Conservation (phyloP, 2,797 vertebrate species). For the Protonibea diacanthus region DNA sequence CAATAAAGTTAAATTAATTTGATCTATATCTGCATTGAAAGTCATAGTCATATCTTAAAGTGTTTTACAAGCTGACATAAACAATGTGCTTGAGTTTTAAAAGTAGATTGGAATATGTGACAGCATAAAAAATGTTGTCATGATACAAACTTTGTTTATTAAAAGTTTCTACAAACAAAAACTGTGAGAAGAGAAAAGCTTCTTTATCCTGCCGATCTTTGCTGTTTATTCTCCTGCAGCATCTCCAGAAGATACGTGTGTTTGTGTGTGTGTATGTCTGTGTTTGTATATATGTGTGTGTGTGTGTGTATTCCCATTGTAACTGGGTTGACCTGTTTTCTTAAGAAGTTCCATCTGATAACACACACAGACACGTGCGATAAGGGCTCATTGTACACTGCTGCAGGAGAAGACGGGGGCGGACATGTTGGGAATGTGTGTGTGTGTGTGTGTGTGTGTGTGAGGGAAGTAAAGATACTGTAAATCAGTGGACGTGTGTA, state of each 20-base stretch:
- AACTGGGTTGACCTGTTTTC: slow-evolving; percentile 10
- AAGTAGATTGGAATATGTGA: no score
- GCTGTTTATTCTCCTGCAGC: slow-evolving; percentile 14
- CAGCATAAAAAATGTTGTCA: no score
- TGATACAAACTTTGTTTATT: neutral
- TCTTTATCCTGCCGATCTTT: slow-evolving; percentile 10
- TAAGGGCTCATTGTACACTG: neutral
- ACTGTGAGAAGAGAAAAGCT: neutral
- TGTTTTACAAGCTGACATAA: no score
- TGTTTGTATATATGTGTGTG: neutral
- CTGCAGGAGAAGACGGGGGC: neutral
- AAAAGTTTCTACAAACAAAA: neutral
- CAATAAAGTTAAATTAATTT: no score
- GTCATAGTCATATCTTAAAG: no score
- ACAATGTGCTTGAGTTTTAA: no score
- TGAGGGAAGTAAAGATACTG: neutral
- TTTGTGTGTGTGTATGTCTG: neutral
- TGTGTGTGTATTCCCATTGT: neutral
- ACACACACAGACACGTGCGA: slow-evolving; percentile 12
- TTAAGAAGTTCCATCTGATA: slow-evolving; percentile 47
- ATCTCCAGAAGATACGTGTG: neutral
- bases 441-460: neutral
- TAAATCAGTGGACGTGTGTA: neutral
- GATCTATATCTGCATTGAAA: no score
- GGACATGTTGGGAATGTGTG: neutral